Base-by-base conservation (phyloP, 2,888 invertebrate genomes). In the Julus scandinavius region DNA sequence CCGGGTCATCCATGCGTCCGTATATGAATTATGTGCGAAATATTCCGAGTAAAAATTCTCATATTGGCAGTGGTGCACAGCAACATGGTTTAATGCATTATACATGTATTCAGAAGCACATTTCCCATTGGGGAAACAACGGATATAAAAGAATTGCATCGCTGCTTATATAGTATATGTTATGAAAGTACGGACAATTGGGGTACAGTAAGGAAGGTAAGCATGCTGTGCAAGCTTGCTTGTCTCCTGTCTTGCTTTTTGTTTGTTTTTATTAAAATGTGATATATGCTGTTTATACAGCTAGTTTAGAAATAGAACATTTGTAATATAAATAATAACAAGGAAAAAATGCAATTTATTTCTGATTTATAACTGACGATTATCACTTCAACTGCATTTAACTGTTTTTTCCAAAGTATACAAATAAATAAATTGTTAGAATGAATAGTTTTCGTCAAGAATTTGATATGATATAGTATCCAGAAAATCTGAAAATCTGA, bases 31-130 rank as follows among this genome's bases (percentile, higher is more conserved):
- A 54, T 54, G 38, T 3, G 72, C 29, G 29, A 72, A 72, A 29
- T 72, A 72, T 72, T 29, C 29, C 29, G n/a, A 29, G 72, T 5
- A 72, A 72, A 29, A 72, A 29, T 72, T 72, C 72, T 72, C 72
- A 29, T 72, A 72, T 72, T 29, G 29, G 72, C 72, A 72, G 38
- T 38, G 38, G 80, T 80, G 80, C 38, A 13, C 38, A 15, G 80
- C 80, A 80, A 80, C 80, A 80, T 80, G 38, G 29, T 80, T 80
- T 80, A 80, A 80, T 80, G 38, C 80, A 80, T 80, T 80, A 80
- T 80, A 80, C 80, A 80, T 40, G 38, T 40, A 40, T 40, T 80
- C 80, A 13, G 80, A 38, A 38, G 80, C 80, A 80, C 13, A 38
- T 80, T 80, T 15, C 38, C 38, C 80, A 40, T 40, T 80, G 38